A percentile compares a stretch with the other conserved stretches of the same genome.
These are phyloP conservation scores for Toxotes chatareus DNA, from an alignment of 2,113 vertebrate species.

Conservation along the genomic window DNA sequence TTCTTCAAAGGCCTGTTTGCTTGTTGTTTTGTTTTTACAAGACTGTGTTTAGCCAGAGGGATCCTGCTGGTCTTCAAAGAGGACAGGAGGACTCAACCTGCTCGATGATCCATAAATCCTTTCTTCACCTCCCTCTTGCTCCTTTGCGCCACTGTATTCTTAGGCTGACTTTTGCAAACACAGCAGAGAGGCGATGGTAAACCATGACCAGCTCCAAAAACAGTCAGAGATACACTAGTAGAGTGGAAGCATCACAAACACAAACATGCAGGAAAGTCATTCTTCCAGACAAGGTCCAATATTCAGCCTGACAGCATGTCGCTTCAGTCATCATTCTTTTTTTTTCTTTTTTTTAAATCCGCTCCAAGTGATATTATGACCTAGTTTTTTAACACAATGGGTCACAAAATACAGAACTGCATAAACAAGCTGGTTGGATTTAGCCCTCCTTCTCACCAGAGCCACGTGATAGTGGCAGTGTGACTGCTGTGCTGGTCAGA, in stretches of 20 bases:
- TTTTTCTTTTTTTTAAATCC: constrained; percentile 12
- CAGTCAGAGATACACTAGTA: constrained; percentile 18
- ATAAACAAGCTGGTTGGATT: constrained; percentile 64
- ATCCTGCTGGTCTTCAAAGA: constrained; percentile 61
- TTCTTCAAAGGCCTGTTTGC: constrained; percentile 70
- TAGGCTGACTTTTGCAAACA: constrained; percentile 42
- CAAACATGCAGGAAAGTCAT: constrained; percentile 24
- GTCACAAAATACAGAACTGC: constrained; percentile 56
- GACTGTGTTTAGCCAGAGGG: constrained; percentile 48
- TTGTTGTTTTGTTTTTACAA: constrained; percentile 67
- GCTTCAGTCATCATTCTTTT: constrained; percentile 37
- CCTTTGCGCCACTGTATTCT: constrained; percentile 37
- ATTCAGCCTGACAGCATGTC: constrained; percentile 47
- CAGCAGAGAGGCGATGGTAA: constrained; percentile 35
- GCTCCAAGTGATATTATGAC: constrained; percentile 58
- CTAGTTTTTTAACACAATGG: constrained; percentile 60
- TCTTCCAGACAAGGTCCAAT: constrained; percentile 48
- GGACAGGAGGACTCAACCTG: constrained; percentile 54
- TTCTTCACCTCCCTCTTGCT: constrained; percentile 26
- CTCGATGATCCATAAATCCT: constrained; percentile 53
- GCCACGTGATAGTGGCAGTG: constrained; percentile 67
- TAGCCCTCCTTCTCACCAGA: constrained; percentile 54
- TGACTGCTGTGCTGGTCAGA: constrained; percentile 66
- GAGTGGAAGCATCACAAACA: constrained; percentile 33
- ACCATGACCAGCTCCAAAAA: constrained; percentile 44